Percentiles rank a stretch among this genome's conserved stretches.
Conservation (phyloP, 2,113 vertebrate species). For the Python bivittatus region DNA sequence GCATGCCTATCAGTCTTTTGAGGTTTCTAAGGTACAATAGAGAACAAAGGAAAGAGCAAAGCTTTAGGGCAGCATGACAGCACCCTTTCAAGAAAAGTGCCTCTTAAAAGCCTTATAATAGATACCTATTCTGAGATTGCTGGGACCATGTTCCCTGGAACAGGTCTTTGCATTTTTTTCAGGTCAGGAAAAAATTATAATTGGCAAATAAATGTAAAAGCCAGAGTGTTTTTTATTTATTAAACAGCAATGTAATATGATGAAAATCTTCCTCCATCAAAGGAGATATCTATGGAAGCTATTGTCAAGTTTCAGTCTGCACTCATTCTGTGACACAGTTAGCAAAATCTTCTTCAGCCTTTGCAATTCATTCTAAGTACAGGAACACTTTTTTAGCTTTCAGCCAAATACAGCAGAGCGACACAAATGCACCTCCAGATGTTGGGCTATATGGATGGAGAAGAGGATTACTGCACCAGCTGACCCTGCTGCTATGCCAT, state of each 20-base stretch:
- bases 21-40: conserved; percentile 12
- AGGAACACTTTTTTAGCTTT: neutral
- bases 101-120: conserved; percentile 30
- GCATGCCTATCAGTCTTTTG: conserved; percentile 8
- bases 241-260: neutral
- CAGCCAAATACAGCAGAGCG: neutral
- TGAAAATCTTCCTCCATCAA: neutral
- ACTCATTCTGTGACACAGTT: neutral
- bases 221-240: conserved; percentile 6
- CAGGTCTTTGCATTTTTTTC: conserved; percentile 31
- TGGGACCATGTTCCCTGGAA: neutral
- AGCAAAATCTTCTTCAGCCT: neutral
- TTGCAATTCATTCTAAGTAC: neutral
- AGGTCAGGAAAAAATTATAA: neutral
- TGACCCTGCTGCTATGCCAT: neutral
- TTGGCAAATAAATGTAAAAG: neutral
- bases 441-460: neutral
- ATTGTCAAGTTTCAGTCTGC: neutral
- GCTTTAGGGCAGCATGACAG: neutral
- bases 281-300: neutral
- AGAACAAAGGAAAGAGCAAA: conserved; percentile 16
- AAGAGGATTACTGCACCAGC: neutral
- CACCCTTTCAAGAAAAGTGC: neutral
- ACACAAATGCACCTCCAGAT: neutral
- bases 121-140: conserved; percentile 10